A percentile compares a stretch with the other conserved stretches of the same genome.
Conservation (phyloP, 2,797 vertebrate genomes). For the Pipistrellus nathusii region DNA sequence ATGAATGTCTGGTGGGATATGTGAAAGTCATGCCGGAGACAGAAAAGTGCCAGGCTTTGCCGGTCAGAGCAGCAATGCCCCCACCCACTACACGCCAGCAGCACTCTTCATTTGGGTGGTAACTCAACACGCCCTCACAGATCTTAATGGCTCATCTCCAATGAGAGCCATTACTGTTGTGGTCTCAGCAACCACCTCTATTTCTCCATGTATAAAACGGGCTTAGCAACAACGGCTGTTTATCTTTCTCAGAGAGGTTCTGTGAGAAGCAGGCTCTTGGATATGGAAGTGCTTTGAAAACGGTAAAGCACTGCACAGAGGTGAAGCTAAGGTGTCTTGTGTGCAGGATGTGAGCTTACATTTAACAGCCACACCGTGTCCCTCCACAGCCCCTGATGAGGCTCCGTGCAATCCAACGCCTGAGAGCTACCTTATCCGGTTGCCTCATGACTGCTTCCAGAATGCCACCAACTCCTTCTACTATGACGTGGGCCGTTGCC, state of each 20-base stretch:
- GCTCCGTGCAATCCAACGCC: conserved; percentile 92
- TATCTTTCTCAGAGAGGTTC: neutral
- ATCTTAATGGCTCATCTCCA: neutral
- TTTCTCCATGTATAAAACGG: neutral
- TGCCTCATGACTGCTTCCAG: conserved; percentile 97
- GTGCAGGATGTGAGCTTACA: neutral
- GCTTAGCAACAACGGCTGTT: neutral
- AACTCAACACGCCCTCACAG: neutral
- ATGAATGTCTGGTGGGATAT: neutral
- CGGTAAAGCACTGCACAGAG: neutral
- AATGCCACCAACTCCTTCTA: conserved; percentile 94
- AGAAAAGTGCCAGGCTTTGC: neutral
- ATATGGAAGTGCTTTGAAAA: conserved; percentile 14
- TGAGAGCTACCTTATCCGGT: conserved; percentile 92
- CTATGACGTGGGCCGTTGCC: conserved; percentile 95
- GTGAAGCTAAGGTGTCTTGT: neutral
- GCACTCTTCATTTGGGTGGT: neutral
- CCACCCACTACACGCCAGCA: neutral
- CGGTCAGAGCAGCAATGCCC: neutral
- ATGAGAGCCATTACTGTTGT: neutral
- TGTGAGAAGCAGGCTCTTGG: neutral
- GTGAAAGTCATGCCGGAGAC: neutral
- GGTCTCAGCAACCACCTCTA: neutral
- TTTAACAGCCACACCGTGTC: neutral
- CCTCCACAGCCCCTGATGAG: conserved; percentile 89